These are phyloP conservation scores for Nebria salina DNA, from an alignment of 2,888 invertebrate genomes.

Conservation along the genomic window DNA sequence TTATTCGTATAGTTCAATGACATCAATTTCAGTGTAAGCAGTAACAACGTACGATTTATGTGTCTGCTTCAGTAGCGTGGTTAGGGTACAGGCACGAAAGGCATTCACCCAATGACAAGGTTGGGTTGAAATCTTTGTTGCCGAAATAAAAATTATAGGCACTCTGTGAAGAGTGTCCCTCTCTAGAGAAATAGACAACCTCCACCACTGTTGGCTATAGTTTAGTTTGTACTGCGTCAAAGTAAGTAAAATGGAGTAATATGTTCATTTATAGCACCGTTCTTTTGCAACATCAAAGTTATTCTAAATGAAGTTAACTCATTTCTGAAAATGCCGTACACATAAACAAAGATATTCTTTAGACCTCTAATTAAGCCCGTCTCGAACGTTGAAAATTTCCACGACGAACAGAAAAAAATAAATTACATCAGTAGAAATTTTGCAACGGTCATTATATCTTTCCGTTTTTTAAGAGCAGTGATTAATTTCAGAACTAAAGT, in stretches of 20 bases:
- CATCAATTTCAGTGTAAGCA: neutral
- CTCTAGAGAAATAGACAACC: neutral
- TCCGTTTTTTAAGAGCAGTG: conserved; percentile 13
- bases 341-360: neutral
- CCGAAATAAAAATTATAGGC: neutral
- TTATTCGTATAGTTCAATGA: neutral
- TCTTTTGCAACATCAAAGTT: neutral
- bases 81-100: neutral
- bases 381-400: neutral
- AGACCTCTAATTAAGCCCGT: neutral
- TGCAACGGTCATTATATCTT: conserved; percentile 1
- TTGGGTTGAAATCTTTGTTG: neutral
- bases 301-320: neutral
- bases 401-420: neutral
- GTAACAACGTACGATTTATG: neutral
- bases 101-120: neutral
- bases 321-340: conserved; percentile 5
- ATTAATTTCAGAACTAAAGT: conserved; percentile 18
- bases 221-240: neutral
- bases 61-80: neutral
- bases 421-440: conserved; percentile 4
- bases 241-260: neutral
- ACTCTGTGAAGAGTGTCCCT: neutral
- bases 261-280: neutral
- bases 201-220: neutral